These are phyloP conservation scores for Prunella himalayana DNA, from an alignment of 2,113 vertebrate genomes.

Conservation along the genomic window DNA sequence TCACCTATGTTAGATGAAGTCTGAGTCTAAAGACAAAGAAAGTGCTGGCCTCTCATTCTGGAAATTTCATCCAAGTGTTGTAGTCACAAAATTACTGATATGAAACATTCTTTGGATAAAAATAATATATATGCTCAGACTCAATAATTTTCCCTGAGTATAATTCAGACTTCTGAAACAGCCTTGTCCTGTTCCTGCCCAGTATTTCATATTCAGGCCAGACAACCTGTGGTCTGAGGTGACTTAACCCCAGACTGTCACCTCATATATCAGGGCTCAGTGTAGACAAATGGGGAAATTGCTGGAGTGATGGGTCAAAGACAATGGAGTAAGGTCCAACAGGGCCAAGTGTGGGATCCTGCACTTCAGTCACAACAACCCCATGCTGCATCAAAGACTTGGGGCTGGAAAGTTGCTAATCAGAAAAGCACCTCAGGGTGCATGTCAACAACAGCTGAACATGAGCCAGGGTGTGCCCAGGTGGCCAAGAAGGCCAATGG, in stretches of 20 bases:
- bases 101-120: background rate
- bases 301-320: background rate
- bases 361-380: background rate
- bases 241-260: background rate
- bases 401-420: background rate
- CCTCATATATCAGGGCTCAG: background rate
- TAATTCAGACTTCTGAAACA: background rate
- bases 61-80: background rate
- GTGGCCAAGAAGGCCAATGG: background rate
- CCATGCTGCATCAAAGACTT: background rate
- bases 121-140: background rate
- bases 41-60: background rate
- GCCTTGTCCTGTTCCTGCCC: background rate
- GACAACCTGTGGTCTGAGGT: background rate
- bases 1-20: background rate
- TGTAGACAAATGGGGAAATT: background rate
- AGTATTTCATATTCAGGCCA: background rate
- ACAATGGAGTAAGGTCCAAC: background rate
- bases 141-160: background rate
- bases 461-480: background rate
- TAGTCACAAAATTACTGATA: background rate
- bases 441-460: background rate
- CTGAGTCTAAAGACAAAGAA: background rate
- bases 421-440: fast-evolving
- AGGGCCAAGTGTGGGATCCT: background rate